A percentile compares a stretch with the other conserved stretches of the same genome.
Evolutionary conservation across 2,113 vertebrate genomes (phyloP).

Genomic region (Gobius niger): DNA sequence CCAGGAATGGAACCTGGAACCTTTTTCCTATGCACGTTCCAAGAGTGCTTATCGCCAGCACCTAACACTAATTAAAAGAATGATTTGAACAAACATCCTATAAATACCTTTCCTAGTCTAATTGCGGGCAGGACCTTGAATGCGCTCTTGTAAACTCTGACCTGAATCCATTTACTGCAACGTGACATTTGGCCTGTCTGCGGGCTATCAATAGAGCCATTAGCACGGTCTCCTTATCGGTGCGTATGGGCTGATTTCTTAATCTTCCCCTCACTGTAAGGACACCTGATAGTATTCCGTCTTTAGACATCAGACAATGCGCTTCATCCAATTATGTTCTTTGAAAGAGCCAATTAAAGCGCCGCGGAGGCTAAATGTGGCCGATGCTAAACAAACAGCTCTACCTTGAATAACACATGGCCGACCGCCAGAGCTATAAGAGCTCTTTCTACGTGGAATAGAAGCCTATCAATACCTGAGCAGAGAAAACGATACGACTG

Average conservation of each 20-base stretch:
- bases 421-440: conserved; percentile 3
- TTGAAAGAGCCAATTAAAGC: conserved; percentile 47
- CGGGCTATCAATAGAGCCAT: background rate
- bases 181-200: background rate
- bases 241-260: background rate
- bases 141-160: background rate
- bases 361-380: conserved; percentile 17
- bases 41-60: no score
- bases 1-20: no score
- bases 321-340: conserved; percentile 59
- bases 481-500: background rate
- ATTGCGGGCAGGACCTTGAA: background rate
- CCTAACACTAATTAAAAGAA: no score
- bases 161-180: background rate
- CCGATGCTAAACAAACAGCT: conserved; percentile 22
- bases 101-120: no score
- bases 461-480: background rate
- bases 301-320: conserved; percentile 18
- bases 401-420: conserved; percentile 12
- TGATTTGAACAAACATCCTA: no score
- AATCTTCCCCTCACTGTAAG: background rate
- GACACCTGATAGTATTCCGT: background rate
- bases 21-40: no score
- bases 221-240: background rate
- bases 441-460: background rate